These are phyloP conservation scores for Sabatieria punctata DNA, from an alignment of 2,888 invertebrate species.

Conservation along the genomic window DNA sequence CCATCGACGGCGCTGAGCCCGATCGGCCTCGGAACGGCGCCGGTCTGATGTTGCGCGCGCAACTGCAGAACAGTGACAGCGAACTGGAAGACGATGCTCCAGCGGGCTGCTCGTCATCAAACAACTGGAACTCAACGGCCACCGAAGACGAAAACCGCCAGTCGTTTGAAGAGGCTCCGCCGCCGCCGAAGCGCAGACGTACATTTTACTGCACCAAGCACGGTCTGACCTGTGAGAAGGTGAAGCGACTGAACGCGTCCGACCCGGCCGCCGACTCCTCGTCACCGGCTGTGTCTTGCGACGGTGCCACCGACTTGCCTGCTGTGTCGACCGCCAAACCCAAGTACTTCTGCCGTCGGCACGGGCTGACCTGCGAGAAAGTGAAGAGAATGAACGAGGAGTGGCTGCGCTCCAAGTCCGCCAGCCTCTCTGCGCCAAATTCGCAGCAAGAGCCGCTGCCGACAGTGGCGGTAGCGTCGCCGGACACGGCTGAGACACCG, in stretches of 20 bases:
- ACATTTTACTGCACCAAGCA: slow-evolving; percentile 1
- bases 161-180: too few species aligned
- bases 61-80: too few species aligned
- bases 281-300: too few species aligned
- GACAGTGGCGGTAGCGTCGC: slow-evolving; percentile 1
- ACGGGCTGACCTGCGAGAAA: slow-evolving; percentile 9
- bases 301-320: too few species aligned
- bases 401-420: too few species aligned
- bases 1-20: background rate
- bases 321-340: background rate
- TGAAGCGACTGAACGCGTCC: background rate
- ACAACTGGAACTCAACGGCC: too few species aligned
- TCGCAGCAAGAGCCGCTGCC: too few species aligned
- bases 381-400: slow-evolving; percentile 6
- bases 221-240: background rate
- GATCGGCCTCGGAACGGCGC: background rate
- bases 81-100: too few species aligned
- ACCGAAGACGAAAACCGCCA: too few species aligned
- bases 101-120: too few species aligned
- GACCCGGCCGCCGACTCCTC: background rate
- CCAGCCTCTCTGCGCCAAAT: too few species aligned
- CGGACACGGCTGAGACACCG: too few species aligned
- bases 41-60: background rate
- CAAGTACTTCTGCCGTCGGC: slow-evolving; percentile 8
- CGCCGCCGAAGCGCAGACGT: background rate